These are phyloP conservation scores for Nemurella pictetii DNA, from an alignment of 2,888 invertebrate genomes.

Conservation along the genomic window DNA sequence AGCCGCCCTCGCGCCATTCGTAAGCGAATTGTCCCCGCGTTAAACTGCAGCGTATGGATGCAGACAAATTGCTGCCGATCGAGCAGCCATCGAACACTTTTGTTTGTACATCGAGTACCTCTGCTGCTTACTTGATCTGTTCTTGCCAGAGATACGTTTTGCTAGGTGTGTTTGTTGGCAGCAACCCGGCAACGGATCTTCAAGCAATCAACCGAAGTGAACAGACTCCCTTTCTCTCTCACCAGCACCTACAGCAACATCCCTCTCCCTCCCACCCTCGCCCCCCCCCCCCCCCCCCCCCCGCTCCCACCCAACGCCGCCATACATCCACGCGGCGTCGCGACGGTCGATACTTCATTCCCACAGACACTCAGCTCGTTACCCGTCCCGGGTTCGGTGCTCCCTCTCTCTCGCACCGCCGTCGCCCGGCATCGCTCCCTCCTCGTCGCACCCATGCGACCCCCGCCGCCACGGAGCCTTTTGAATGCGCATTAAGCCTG, in stretches of 20 bases:
- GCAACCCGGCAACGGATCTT: too few relatives aligned
- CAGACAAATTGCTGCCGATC: too few relatives aligned
- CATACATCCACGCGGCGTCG: neutral
- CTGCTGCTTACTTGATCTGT: too few relatives aligned
- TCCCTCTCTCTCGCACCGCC: neutral
- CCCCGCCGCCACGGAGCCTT: neutral
- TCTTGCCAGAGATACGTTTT: too few relatives aligned
- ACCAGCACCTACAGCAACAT: too few relatives aligned
- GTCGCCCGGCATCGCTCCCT: neutral
- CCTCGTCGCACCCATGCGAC: neutral
- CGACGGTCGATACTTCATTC: conserved; percentile 23
- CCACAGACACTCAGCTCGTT: conserved; percentile 21
- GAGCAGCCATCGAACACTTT: too few relatives aligned
- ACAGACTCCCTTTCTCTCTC: neutral
- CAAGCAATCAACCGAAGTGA: neutral
- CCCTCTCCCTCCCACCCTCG: neutral
- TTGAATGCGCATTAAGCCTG: conserved; percentile 43
- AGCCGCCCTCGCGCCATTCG: too few relatives aligned
- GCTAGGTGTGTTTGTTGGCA: too few relatives aligned
- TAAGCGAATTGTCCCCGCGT: too few relatives aligned
- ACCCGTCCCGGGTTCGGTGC: conserved; percentile 20
- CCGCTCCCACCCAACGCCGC: neutral
- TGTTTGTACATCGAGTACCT: too few relatives aligned
- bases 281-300: neutral
- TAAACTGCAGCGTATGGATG: too few relatives aligned